Evolutionary conservation across 2,888 invertebrate species (phyloP), one percentile per base, ranked within the genome.

Genomic region (Agapetus fuscipes): DNA sequence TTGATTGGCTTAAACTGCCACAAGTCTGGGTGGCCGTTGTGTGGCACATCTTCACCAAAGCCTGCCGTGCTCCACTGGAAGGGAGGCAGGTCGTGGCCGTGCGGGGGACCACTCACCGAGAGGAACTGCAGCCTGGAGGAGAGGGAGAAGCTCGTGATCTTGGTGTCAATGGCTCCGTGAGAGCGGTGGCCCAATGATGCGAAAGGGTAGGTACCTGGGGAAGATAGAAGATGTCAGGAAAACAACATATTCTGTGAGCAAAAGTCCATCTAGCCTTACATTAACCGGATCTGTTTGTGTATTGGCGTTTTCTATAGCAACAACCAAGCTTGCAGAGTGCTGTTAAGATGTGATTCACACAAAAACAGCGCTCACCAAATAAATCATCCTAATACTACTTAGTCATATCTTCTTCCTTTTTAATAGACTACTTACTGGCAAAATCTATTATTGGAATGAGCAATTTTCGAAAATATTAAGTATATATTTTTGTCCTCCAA

Each of bases 91-190:
- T 61, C 57, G 17, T 59, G 53, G 54, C 68, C 65, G 59, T 72
- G 66, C 1, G 81, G 46, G 15, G 72, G 72, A 16, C 66, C 57
- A 47, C 64, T 39, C 17, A 76, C 64, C 3, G 78, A 71, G 1
- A 77, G 53, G 60, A 82, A 78, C 49, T 68, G 62, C 52, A 68
- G 59, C 9, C 51, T 41, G 34, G 30, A 34, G 3, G 56, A 54
- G 28, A 72, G 58, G 9, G 49, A 48, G 11, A 59, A 56, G 56
- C 61, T 64, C 3, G 72, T 70, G 35, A 80, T 63, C 66, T 83
- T 84, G 56, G 74, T 73, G 57, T 84, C 84, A 1, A 76, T 78
- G 20, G 71, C 80, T 46, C 81, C 83, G 60, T 80, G 78, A 50
- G 71, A 68, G 48, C 80, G 70, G 61, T 82, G 80, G 2, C 79